Evolutionary conservation across 2,888 invertebrate genomes (phyloP), one percentile per base, ranked within the genome.

Genomic region (Allacma fusca): DNA sequence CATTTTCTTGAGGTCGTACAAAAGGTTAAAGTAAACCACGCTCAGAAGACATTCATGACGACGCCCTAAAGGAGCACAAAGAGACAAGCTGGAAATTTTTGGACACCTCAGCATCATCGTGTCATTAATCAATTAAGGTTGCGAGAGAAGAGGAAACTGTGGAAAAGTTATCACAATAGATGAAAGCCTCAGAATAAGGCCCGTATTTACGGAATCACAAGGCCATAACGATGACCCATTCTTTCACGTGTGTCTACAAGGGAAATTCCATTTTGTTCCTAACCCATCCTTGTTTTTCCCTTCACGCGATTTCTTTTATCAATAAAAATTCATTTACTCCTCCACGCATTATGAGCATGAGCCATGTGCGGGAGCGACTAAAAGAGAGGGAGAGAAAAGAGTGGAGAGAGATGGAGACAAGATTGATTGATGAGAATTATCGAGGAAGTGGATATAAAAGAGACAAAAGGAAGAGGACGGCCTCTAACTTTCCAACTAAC

Each of bases 371-470:
- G n/a, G 19, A 26, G 59, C 21, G 23, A 24, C 57, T 26, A 73
- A 73, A 76, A 43, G 34, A 73, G 16, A 44, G 44, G 43, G 21
- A 43, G 44, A 70, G 43, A 43, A 70, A 1, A 44, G 44, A 23
- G 40, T 2, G 50, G 50, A 50, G 44, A 70, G 26, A 50, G 43
- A 70, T 24, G 24, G 28, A 70, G 73, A 62, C 43, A 69, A 69
- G 75, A 75, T 76, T 72, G 73, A 75, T 75, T 65, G 76, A 78
- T 75, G 75, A 67, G 75, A 59, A 75, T 75, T 68, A 75, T 75
- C 59, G 68, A 75, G 65, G 65, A 65, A 23, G 40, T 40, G 43
- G 40, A 64, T 24, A 34, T 68, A 43, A 64, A 65, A 64, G 75
- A 75, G 75, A 75, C 75, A 75, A 75, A 75, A 59, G 75, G 57